Evolutionary conservation across 2,113 vertebrate species (phyloP).

Genomic region (Mesocricetus auratus): DNA sequence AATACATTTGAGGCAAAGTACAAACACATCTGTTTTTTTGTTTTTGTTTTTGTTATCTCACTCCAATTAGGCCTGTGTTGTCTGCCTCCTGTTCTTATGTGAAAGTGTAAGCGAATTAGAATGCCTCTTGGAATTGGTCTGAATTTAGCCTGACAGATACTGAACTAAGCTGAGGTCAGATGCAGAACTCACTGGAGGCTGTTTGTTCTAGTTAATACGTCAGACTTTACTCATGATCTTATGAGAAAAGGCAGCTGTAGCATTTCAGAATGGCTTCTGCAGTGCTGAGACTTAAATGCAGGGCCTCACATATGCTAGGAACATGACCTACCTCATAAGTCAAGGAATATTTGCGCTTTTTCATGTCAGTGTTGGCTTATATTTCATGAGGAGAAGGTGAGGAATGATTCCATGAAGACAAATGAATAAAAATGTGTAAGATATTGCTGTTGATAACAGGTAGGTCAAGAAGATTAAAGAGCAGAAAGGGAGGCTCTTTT

Average conservation of each 20-base stretch:
- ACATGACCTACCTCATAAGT: background rate
- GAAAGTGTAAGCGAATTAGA: slow-evolving; percentile 57
- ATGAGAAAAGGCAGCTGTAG: background rate
- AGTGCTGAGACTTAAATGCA: no score
- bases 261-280: background rate
- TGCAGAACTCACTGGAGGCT: background rate
- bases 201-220: slow-evolving; percentile 21
- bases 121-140: background rate
- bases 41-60: no score
- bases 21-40: no score
- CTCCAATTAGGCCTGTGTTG: slow-evolving; percentile 15
- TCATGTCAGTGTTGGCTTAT: background rate
- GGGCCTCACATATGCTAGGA: background rate
- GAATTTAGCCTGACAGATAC: slow-evolving; percentile 60
- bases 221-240: slow-evolving; percentile 40
- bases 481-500: background rate
- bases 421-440: background rate
- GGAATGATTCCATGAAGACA: background rate
- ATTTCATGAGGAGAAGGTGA: background rate
- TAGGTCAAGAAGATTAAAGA: background rate
- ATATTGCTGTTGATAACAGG: background rate
- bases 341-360: background rate
- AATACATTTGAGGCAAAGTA: background rate
- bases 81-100: slow-evolving; percentile 57
- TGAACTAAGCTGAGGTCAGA: slow-evolving; percentile 26